Evolutionary conservation across 1,140 invertebrate species (phyloP).

Genomic region (Zaprionus kolodkinae): DNA sequence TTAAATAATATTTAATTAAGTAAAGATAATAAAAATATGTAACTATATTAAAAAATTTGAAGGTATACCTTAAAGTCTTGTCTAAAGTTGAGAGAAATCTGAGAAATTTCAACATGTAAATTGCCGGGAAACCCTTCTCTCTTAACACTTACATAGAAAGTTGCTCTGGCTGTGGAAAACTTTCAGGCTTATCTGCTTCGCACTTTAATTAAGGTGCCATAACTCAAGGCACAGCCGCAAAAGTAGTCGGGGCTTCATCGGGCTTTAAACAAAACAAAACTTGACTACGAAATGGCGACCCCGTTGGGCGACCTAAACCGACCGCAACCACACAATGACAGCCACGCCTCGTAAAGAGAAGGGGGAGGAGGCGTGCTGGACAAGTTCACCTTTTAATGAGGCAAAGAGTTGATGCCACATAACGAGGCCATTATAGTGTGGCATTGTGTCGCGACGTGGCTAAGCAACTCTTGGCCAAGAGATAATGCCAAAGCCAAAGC

Average conservation of each 20-base stretch:
- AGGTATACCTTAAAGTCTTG: too few species aligned
- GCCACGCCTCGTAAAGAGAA: neutral
- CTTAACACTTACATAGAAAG: neutral
- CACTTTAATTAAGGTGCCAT: constrained; percentile 41
- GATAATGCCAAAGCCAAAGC: constrained; percentile 28
- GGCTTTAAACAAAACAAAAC: constrained; percentile 31
- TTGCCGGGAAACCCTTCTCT: neutral
- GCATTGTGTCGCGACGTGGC: constrained; percentile 33
- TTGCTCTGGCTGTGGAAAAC: neutral
- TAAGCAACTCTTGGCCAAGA: constrained; percentile 29
- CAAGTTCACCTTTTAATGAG: constrained; percentile 58
- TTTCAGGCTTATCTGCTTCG: neutral
- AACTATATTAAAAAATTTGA: too few species aligned
- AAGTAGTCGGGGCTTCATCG: constrained; percentile 19
- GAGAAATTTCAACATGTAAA: neutral
- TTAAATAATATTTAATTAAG: too few species aligned
- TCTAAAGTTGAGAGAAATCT: neutral
- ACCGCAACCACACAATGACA: constrained; percentile 38
- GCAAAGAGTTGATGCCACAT: constrained; percentile 54
- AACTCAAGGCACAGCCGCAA: constrained; percentile 23
- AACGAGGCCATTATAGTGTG: constrained; percentile 47
- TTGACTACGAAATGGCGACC: constrained; percentile 9
- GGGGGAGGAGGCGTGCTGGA: neutral
- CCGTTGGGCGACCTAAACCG: constrained; percentile 11
- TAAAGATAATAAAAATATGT: too few species aligned